Base-by-base conservation (phyloP, 92 coral and sea anemone species). In the Umimayanthus kanabou region DNA sequence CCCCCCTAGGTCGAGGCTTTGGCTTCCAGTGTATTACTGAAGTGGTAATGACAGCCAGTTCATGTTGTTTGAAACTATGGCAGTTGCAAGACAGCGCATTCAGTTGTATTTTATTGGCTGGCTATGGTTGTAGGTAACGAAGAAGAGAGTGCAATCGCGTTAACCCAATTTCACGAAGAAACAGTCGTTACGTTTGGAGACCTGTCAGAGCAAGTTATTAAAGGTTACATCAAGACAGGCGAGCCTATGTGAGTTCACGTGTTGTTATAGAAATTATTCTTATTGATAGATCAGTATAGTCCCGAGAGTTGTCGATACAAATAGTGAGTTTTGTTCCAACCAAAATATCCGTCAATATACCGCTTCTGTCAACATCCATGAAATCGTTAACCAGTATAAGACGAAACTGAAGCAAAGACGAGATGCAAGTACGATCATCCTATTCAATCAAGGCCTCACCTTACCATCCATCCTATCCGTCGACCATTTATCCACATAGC, bases 131-230 rank as follows among this genome's bases (percentile, higher is more conserved):
- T 64, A 82, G 86, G 33, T 82, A 53, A 71, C 16, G 43, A 74
- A 39, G 79, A 84, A 69, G 64, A 66, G 23, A 26, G 42, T 16
- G 71, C 88, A 39, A 43, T 79, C 74, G 43, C 50, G 42, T 69
- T 97, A 61, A 92, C 90, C 49, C 98, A 95, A 87, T 97, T 97
- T 90, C 92, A 95, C 88, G 99, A 97, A 81, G 96, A 93, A 43
- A 97, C 99, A 9, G 47, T 85, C 11, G 99, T 97, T 23, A 93
- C 93, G 14, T 97, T 97, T 92, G 98, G 97, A 79, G 89, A 91
- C 23, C 86, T 97, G 29, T 91, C 99, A 43, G 97, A 97, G 69
- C 94, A 90, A 71, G 92, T 97, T 5, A 97, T 97, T 65, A 91
- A 90, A 75, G 95, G 92, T 43, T 97, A 97, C 65, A 93, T 95